These are phyloP conservation scores for Cyprinodon tularosa DNA, from an alignment of 2,113 vertebrate genomes.

Conservation along the genomic window DNA sequence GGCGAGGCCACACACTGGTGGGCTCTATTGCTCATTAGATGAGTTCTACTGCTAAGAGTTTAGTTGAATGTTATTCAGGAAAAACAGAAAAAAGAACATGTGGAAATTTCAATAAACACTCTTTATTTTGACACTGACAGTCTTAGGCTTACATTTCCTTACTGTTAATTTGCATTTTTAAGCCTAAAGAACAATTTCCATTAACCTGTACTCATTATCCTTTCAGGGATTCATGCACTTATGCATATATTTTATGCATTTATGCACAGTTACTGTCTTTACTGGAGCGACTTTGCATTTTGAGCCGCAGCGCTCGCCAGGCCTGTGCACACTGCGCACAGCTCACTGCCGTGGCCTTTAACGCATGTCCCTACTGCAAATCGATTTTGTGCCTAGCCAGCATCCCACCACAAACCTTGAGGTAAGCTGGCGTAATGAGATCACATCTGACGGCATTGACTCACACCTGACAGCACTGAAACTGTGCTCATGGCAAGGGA, in stretches of 20 bases:
- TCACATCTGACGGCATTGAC: constrained; percentile 76
- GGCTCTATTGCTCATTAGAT: too few species aligned
- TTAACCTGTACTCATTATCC: constrained; percentile 12
- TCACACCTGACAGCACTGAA: constrained; percentile 72
- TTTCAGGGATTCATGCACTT: constrained; percentile 9
- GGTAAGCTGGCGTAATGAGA: constrained; percentile 80
- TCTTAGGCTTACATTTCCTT: neutral
- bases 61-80: too few species aligned
- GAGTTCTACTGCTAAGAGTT: too few species aligned
- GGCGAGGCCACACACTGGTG: too few species aligned
- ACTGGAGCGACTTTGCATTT: constrained; percentile 54
- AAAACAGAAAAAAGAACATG: too few species aligned
- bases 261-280: constrained; percentile 12
- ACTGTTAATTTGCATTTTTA: constrained; percentile 1
- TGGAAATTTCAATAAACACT: neutral
- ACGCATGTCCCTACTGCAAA: constrained; percentile 64
- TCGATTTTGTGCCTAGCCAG: constrained; percentile 75
- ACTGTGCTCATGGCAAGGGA: constrained; percentile 43
- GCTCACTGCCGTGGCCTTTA: constrained; percentile 59
- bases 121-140: too few species aligned
- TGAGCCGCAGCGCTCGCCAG: constrained; percentile 46
- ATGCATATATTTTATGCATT: neutral
- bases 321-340: constrained; percentile 24
- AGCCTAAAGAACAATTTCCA: constrained; percentile 6
- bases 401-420: constrained; percentile 76